A percentile compares a stretch with the other conserved stretches of the same genome.
These are phyloP conservation scores for Homarus gammarus DNA, from an alignment of 2,888 invertebrate species.

Conservation along the genomic window DNA sequence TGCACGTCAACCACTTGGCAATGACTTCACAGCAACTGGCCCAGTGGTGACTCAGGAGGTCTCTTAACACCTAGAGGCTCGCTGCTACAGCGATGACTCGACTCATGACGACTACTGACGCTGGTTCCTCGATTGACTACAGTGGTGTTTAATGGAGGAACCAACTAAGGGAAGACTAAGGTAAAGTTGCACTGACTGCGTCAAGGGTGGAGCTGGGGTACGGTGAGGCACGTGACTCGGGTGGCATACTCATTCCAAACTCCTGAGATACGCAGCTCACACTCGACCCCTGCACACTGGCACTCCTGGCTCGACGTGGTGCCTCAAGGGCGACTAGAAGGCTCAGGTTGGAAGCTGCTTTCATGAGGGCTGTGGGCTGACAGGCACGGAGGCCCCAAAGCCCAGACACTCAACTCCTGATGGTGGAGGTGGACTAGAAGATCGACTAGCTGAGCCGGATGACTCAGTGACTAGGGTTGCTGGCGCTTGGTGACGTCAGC, in stretches of 20 bases:
- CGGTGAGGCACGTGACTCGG: neutral
- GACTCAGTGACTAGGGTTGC: slow-evolving; percentile 48
- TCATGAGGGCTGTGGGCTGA: slow-evolving; percentile 51
- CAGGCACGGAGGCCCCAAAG: neutral
- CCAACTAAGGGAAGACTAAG: neutral
- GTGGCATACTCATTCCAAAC: slow-evolving; percentile 35
- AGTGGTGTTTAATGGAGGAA: neutral
- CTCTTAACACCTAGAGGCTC: slow-evolving; percentile 14
- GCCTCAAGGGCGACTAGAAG: slow-evolving; percentile 28
- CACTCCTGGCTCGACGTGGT: neutral
- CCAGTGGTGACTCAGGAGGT: slow-evolving; percentile 19
- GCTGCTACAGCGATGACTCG: neutral
- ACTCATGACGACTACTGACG: slow-evolving; percentile 3
- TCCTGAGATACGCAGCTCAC: slow-evolving; percentile 5
- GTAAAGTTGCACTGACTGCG: slow-evolving; percentile 5
- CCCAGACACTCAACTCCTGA: slow-evolving; percentile 8
- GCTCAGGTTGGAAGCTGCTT: slow-evolving; percentile 34
- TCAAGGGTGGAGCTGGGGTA: neutral
- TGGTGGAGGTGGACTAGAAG: slow-evolving; percentile 41
- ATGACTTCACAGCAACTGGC: neutral
- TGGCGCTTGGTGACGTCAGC: slow-evolving; percentile 43
- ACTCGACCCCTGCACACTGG: slow-evolving; percentile 10
- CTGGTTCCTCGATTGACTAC: neutral
- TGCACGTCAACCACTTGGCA: slow-evolving; percentile 6
- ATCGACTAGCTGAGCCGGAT: slow-evolving; percentile 23